Evolutionary conservation across 30 jellyfish, hydroid and myxozoan species (phyloP), one percentile per base, ranked within the genome.

Genomic region (Pseudorhiza aurosa): DNA sequence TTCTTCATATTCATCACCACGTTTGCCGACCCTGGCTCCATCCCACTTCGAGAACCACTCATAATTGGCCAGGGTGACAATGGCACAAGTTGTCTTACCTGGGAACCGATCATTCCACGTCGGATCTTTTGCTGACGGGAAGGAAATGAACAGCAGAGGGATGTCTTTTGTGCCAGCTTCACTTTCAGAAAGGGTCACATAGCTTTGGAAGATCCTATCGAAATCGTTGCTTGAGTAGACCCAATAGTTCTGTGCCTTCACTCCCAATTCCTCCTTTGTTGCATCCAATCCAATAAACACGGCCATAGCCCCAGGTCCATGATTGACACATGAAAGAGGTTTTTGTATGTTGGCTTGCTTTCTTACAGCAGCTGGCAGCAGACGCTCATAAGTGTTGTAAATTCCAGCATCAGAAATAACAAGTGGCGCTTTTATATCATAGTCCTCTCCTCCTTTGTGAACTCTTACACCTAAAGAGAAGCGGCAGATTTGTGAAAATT

Each of bases 91-190:
- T 24, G 98, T 63, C 58, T 91, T 91, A 10, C 96, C 96, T 4
- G 98, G 98, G 67, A 46, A 85, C 12, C 98, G 88, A 25, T 70
- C 79, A 44, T 85, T 86, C 98, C 98, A 91, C 1, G 91, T 79
- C n/a, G 98, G 96, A 72, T 91, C 98, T 67, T 91, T 91, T 25
- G 98, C 44, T 15, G 98, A 91, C n/a, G 98, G 98, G 56, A 91
- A 91, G 10, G 98, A 91, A 44, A 91, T 79, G 62, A 91, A 91
- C 64, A 91, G 73, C 85, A 91, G 42, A 40, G 98, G 98, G 60
- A 91, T 78, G 42, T 91, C 98, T 22, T 37, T 56, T n/a, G 83
- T 46, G 2, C 92, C 98, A 12, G 91, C 96, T 36, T 77, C 83
- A 12, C 73, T 88, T 1, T 72, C 85, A 36, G 85, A 45, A 45